Evolutionary conservation across 2,888 invertebrate genomes (phyloP), one percentile per base, ranked within the genome.

Genomic region (Cryptocephalus primarius): DNA sequence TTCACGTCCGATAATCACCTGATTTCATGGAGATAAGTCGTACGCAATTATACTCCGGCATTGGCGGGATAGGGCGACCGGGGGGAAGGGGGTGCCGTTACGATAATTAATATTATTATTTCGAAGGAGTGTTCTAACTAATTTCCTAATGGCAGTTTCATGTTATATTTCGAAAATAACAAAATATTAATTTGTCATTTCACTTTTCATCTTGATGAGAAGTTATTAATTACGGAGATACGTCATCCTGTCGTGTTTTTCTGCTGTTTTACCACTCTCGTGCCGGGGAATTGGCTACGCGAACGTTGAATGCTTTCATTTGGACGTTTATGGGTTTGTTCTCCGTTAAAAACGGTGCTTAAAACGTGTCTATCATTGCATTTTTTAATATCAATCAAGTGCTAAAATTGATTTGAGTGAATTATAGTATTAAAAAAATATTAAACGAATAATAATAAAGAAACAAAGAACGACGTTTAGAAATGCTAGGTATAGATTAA

Each of bases 21-120:
- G 65, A 65, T 65, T 63, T 63, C 65, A 63, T 64, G 65, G 50
- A 61, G 65, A 65, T 65, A 65, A 64, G 36, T 13, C 36, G 13
- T 13, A 14, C 14, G 11, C 43, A 43, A 43, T 43, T 43, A 43
- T 22, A 22, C 6, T 36, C 36, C 56, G 54, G 52, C 32, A 43
- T 44, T 48, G 45, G 49, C 44, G 50, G 56, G 59, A 57, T 11
- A n/a, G 11, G 36, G 36, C 36, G 12, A 33, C 33, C 6, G 50
- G 45, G 49, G 44, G 50, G 56, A 60, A 56, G 12, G 11, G 11
- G 36, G 36, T 6, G 12, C 43, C 33, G 36, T 14, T 34, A 43
- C 33, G 34, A 43, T 43, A 58, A 60, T 61, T 62, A 60, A 60
- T 62, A 59, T 55, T 59, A 58, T 61, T 22, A 22, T 22, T 22